A percentile compares a stretch with the other conserved stretches of the same genome.
Evolutionary conservation across 2,888 invertebrate genomes (phyloP).

Genomic region (Vesta saturnalis): DNA sequence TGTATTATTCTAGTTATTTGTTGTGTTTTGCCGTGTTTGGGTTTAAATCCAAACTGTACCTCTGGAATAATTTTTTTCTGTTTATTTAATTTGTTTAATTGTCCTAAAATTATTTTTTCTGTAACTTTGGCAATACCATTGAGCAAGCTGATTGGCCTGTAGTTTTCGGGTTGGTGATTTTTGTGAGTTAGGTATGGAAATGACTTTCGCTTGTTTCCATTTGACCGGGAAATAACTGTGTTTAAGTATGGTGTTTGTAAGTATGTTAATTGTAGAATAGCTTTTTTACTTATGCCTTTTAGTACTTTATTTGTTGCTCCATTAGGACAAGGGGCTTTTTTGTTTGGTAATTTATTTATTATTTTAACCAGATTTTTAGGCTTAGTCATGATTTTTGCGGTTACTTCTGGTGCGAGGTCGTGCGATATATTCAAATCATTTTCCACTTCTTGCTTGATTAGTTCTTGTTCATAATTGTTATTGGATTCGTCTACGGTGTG

Average conservation of each 20-base stretch:
- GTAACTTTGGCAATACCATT: too few species aligned
- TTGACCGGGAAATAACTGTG: not conserved
- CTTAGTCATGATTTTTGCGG: not conserved
- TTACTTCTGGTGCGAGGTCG: not conserved
- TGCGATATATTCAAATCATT: not conserved
- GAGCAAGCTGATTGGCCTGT: too few species aligned
- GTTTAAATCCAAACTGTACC: conserved; percentile 52
- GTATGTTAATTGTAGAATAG: not conserved
- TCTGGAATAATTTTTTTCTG: too few species aligned
- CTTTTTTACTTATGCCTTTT: not conserved
- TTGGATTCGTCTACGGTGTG: not conserved
- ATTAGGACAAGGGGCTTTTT: not conserved
- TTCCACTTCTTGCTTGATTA: not conserved
- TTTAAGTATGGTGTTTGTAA: not conserved
- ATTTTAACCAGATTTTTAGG: not conserved
- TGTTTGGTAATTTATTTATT: not conserved
- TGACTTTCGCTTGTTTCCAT: not conserved
- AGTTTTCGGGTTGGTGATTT: too few species aligned
- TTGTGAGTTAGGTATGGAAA: too few species aligned
- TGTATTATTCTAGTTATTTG: conserved; percentile 47
- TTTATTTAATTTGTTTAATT: too few species aligned
- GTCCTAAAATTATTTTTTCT: too few species aligned
- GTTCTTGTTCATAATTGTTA: not conserved
- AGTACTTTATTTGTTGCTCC: not conserved
- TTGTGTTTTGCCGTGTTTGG: conserved; percentile 46